Percentiles rank a stretch among this genome's conserved stretches.
Evolutionary conservation across 2,888 invertebrate genomes (phyloP).

Genomic region (Morpho achilles): DNA sequence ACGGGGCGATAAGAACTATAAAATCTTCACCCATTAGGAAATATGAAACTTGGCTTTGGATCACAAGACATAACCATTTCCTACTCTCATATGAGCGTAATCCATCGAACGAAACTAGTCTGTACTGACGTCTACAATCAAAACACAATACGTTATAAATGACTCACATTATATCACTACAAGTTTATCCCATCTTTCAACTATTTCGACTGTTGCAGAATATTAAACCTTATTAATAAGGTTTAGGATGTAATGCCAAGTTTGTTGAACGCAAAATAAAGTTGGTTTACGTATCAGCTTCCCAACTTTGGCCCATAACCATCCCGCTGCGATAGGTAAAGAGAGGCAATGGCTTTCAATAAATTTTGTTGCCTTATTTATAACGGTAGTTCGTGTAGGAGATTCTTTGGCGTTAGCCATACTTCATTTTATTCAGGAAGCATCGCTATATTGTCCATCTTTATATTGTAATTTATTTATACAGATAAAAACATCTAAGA

Average conservation of each 20-base stretch:
- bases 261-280: slow-evolving; percentile 19
- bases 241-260: slow-evolving; percentile 1
- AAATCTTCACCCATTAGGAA: slow-evolving; percentile 47
- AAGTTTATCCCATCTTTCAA: slow-evolving; percentile 25
- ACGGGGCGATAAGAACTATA: slow-evolving; percentile 59
- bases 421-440: slow-evolving; percentile 3
- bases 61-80: slow-evolving; percentile 58
- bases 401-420: slow-evolving; percentile 35
- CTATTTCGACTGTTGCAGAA: slow-evolving; percentile 5
- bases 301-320: slow-evolving; percentile 58
- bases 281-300: slow-evolving; percentile 41
- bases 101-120: slow-evolving; percentile 58
- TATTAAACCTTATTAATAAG: slow-evolving; percentile 24
- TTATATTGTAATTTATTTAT: too few relatives aligned
- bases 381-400: slow-evolving; percentile 39
- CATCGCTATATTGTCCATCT: too few relatives aligned
- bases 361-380: slow-evolving; percentile 50
- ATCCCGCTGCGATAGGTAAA: slow-evolving; percentile 62
- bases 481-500: too few relatives aligned
- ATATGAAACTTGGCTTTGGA: slow-evolving; percentile 58
- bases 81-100: slow-evolving; percentile 47
- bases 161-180: slow-evolving; percentile 52
- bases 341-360: slow-evolving; percentile 53
- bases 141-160: slow-evolving; percentile 78
- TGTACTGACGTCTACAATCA: slow-evolving; percentile 67